Evolutionary conservation across 2,797 vertebrate genomes (phyloP), one percentile per base, ranked within the genome.

Genomic region (Enteromius radiatus): DNA sequence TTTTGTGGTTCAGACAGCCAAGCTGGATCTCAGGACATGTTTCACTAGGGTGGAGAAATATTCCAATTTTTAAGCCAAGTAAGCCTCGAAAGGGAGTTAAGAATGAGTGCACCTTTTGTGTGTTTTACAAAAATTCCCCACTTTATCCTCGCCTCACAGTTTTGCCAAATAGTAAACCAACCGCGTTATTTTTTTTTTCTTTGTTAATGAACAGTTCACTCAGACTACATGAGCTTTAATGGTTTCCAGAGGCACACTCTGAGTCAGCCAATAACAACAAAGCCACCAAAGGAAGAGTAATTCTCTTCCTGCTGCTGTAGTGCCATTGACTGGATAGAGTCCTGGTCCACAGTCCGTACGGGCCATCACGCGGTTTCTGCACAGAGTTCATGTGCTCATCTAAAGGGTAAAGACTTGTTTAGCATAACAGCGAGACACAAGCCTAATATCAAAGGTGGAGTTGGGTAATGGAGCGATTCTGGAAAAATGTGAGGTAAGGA

Each of bases 51-150:
- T 33, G 28, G 17, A 7, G 31, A 9, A 41, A 12, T 76, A 43
- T 43, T 61, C 76, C 43, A 82, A 82, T 86, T 90, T 82, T 82
- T 85, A 80, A 45, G 67, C 75, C 65, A 84, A 78, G 26, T 56
- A 0, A 38, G 85, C 77, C 84, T 78, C 9, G 82, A 71, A 85
- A 75, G 54, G 49, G 36, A 80, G 73, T 65, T 85, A 76, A 87
- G 82, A 84, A 89, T 87, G 23, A 89, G 88, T 86, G 88, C 63
- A 80, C 43, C 23, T 81, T 76, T 85, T 79, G 86, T 87, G 45
- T 85, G 85, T 88, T 92, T 92, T 87, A 91, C 85, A 87, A 82
- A 45, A 88, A 92, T 91, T 85, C 83, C 83, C 90, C 36, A 54
- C 89, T 89, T 92, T 90, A 61, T 92, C 81, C 85, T 75, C 49